Conservation (phyloP, 64 coral and sea anemone species). For the Actinia equina region DNA sequence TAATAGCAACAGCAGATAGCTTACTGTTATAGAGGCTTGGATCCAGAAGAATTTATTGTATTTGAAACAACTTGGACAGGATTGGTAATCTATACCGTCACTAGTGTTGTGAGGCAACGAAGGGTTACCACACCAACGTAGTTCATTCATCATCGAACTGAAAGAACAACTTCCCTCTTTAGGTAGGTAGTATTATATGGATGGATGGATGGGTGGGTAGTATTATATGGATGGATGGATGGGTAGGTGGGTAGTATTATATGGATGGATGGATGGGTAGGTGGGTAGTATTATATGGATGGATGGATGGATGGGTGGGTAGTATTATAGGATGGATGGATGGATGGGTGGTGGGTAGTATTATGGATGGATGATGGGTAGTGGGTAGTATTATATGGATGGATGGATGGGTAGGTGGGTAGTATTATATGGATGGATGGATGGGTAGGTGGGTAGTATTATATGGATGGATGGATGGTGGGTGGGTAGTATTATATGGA, state of each 20-base stretch:
- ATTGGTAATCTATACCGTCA: slow-evolving; percentile 55
- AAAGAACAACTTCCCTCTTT: background rate
- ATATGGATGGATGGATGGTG: background rate
- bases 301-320: background rate
- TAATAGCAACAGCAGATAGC: background rate
- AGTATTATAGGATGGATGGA: no score
- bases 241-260: no score
- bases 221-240: no score
- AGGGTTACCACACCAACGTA: slow-evolving; percentile 51
- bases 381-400: background rate
- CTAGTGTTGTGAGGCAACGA: background rate
- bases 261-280: no score
- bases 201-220: background rate
- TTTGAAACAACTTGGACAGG: slow-evolving; percentile 36
- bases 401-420: background rate
- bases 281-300: no score
- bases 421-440: background rate
- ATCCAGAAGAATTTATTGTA: slow-evolving; percentile 36
- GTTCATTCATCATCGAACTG: slow-evolving; percentile 28
- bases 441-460: no score
- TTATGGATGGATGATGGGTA: no score
- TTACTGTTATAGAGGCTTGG: slow-evolving; percentile 47
- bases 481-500: no score
- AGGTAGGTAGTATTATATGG: background rate
- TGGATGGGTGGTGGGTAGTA: background rate